A percentile compares a stretch with the other conserved stretches of the same genome.
phyloP scores from a whole-genome alignment of 2,113 vertebrate genomes.

The Himantopus leucocephalus region DNA sequence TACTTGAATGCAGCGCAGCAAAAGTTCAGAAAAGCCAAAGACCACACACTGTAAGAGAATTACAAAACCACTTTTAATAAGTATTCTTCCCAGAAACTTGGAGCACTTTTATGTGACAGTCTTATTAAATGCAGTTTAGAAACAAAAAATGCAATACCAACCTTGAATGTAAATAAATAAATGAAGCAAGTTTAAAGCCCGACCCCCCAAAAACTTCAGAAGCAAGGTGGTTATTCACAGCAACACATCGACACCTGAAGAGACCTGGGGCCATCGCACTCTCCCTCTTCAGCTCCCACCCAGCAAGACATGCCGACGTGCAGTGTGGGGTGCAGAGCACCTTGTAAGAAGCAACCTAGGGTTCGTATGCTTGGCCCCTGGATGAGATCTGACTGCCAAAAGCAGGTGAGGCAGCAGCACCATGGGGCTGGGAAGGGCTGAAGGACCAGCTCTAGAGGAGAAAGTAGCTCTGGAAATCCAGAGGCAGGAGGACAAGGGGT shows the following conservation, averaged over 20 bases:
- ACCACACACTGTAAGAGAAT: not conserved
- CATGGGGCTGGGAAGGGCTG: not conserved
- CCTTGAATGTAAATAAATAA: not conserved
- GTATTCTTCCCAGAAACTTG: not conserved
- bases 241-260: not conserved
- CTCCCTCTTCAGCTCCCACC: not conserved
- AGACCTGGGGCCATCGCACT: not conserved
- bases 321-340: rapidly evolving
- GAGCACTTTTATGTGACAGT: not conserved
- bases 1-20: not conserved
- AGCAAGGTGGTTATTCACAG: not conserved
- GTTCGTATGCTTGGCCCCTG: not conserved
- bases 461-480: not conserved
- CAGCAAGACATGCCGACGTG: not conserved
- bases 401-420: not conserved
- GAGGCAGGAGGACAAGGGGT: not conserved
- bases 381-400: not conserved
- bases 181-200: not conserved
- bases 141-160: not conserved
- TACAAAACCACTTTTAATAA: not conserved
- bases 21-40: not conserved
- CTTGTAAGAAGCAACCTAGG: not conserved
- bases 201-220: not conserved
- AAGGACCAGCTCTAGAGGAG: not conserved
- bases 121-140: not conserved